Evolutionary conservation across 30 jellyfish, hydroid and myxozoan genomes (phyloP).

Genomic region (Rhopilema esculentum): DNA sequence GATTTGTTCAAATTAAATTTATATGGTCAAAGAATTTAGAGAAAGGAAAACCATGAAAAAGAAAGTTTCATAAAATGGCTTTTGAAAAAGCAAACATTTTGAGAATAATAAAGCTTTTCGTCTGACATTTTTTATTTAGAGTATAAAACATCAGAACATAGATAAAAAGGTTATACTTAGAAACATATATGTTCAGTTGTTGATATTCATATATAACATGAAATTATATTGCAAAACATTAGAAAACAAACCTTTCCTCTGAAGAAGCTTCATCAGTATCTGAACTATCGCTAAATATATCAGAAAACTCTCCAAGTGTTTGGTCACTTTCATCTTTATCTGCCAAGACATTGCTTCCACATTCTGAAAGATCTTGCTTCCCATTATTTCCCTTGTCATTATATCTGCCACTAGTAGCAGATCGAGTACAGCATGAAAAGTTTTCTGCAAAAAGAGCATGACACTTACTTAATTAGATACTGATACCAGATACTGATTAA

Average conservation of each 20-base stretch:
- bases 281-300: constrained; percentile 36
- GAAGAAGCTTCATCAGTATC: constrained; percentile 18
- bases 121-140: too few species aligned
- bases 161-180: too few species aligned
- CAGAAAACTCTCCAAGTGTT: constrained; percentile 29
- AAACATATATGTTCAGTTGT: too few species aligned
- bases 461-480: not conserved
- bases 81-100: too few species aligned
- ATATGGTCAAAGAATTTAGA: too few species aligned
- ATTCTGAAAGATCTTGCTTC: not conserved
- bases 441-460: not conserved
- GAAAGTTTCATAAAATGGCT: too few species aligned
- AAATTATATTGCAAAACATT: not conserved
- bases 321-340: not conserved
- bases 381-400: not conserved
- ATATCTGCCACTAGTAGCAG: not conserved
- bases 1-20: too few species aligned
- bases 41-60: too few species aligned
- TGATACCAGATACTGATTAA: not conserved
- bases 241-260: constrained; percentile 15
- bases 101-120: too few species aligned
- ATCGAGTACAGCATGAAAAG: not conserved
- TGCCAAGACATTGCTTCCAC: not conserved
- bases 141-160: too few species aligned
- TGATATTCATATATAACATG: too few species aligned